A percentile compares a stretch with the other conserved stretches of the same genome.
phyloP scores from a whole-genome alignment of 1,140 invertebrate species.

The Solenopsis fugax region DNA sequence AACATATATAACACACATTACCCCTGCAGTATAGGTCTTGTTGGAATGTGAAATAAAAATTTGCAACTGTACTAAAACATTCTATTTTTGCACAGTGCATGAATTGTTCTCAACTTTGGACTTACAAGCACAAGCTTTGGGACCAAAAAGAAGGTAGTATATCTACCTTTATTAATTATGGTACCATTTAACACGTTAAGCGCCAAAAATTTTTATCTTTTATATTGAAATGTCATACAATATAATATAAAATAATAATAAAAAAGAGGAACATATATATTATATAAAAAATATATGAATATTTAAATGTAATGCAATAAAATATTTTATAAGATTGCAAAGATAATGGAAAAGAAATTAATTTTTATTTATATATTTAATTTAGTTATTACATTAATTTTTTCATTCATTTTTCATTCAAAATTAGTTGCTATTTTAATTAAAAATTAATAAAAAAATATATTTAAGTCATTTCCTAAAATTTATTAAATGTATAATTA shows the following conservation, averaged over 20 bases:
- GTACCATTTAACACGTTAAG: constrained; percentile 61
- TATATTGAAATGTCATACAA: constrained; percentile 40
- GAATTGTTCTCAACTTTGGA: constrained; percentile 80
- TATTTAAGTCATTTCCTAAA: background rate
- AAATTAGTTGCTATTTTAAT: background rate
- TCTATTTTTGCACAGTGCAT: constrained; percentile 81
- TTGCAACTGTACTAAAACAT: constrained; percentile 62
- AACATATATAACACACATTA: constrained; percentile 26
- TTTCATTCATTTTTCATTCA: background rate
- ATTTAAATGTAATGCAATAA: background rate
- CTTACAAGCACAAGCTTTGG: constrained; percentile 78
- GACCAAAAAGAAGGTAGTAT: constrained; percentile 69
- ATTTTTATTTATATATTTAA: constrained; percentile 9
- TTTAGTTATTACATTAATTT: background rate
- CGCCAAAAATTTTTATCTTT: constrained; percentile 1
- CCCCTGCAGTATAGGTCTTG: constrained; percentile 29
- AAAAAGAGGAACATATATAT: no score
- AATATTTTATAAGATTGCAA: constrained; percentile 34
- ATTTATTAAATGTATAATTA: background rate
- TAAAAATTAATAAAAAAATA: background rate
- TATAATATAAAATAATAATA: background rate
- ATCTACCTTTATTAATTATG: constrained; percentile 24
- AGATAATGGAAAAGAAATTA: background rate
- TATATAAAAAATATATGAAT: background rate
- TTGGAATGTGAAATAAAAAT: constrained; percentile 70